Conservation (phyloP, 2,113 vertebrate genomes). For the Solea solea region DNA sequence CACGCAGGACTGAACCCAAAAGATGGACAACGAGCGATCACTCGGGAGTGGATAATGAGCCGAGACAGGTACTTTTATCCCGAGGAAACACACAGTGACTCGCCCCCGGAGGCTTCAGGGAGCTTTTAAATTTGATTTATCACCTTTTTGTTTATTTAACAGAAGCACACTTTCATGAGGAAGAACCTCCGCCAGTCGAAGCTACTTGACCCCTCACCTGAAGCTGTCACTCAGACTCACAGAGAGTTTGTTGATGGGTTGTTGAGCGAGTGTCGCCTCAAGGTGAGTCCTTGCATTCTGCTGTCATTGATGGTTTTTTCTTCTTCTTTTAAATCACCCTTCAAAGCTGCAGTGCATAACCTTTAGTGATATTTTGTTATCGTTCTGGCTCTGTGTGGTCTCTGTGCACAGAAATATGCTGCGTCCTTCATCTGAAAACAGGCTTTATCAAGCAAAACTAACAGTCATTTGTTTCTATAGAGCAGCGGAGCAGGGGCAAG, state of each 20-base stretch:
- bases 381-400: too few species aligned
- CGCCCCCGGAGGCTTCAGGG: neutral
- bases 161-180: conserved; percentile 92
- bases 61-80: conserved; percentile 85
- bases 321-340: neutral
- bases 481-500: too few species aligned
- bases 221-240: conserved; percentile 93
- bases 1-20: conserved; percentile 86
- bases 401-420: too few species aligned
- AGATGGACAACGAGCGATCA: conserved; percentile 82
- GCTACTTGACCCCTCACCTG: conserved; percentile 92
- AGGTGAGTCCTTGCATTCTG: conserved; percentile 79
- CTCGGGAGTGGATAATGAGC: conserved; percentile 85
- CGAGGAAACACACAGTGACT: neutral
- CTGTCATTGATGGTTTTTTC: neutral
- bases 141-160: conserved; percentile 44
- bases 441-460: too few species aligned
- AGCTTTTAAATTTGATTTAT: neutral
- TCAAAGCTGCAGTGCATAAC: conserved; percentile 3
- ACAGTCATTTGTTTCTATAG: too few species aligned
- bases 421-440: too few species aligned
- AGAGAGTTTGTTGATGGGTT: conserved; percentile 95
- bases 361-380: too few species aligned
- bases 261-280: conserved; percentile 95
- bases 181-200: conserved; percentile 93